Evolutionary conservation across 2,113 vertebrate genomes (phyloP).

Genomic region (Machaerirhynchus nigripectus): DNA sequence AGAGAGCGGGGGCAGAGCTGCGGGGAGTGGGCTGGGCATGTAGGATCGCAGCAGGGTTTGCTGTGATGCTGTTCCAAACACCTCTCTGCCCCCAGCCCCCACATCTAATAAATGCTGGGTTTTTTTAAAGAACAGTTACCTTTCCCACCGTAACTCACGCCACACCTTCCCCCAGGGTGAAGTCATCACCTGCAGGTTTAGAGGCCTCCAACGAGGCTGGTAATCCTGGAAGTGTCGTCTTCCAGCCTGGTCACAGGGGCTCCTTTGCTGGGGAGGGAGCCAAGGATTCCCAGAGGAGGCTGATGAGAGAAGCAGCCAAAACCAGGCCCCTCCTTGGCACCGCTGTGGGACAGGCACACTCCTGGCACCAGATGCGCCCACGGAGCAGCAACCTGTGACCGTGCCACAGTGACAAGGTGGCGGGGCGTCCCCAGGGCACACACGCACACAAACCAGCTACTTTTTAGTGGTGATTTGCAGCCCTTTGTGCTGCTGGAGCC

Average conservation of each 20-base stretch:
- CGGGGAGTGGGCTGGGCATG: neutral
- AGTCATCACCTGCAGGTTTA: neutral
- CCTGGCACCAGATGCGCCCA: neutral
- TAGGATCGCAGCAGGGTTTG: neutral
- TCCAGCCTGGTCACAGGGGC: neutral
- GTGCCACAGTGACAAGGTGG: fast-evolving
- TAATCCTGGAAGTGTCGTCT: neutral
- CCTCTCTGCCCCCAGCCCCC: neutral
- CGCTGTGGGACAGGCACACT: neutral
- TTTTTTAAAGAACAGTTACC: neutral
- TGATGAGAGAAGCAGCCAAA: neutral
- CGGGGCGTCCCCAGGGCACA: neutral
- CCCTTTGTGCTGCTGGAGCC: constrained; percentile 1
- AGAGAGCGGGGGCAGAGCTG: neutral
- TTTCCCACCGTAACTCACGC: neutral
- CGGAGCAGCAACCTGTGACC: neutral
- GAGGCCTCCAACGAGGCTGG: neutral
- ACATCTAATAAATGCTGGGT: neutral
- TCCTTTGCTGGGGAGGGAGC: neutral
- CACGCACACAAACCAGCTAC: fast-evolving
- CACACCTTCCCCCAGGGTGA: neutral
- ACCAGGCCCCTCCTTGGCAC: neutral
- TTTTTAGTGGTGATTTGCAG: neutral
- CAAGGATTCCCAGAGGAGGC: neutral
- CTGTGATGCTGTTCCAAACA: neutral